Evolutionary conservation across 30 jellyfish, hydroid and myxozoan species (phyloP).

Genomic region (Hydra vulgaris): DNA sequence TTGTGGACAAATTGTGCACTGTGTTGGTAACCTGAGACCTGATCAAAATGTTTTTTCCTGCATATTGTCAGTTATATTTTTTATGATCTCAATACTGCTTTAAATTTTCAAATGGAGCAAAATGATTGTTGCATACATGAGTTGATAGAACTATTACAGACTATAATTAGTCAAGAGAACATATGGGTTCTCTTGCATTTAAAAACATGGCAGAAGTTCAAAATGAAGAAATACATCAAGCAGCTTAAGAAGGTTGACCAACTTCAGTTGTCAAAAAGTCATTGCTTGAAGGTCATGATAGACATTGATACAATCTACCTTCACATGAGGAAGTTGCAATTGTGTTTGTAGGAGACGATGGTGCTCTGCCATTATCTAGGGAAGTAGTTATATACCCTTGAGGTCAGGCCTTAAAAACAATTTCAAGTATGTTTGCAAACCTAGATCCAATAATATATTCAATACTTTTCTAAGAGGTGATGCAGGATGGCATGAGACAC

Average conservation of each 20-base stretch:
- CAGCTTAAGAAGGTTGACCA: not conserved
- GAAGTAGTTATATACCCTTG: not conserved
- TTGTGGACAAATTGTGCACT: too few relatives aligned
- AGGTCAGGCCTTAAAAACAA: not conserved
- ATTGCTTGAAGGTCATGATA: not conserved
- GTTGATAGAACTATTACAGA: too few relatives aligned
- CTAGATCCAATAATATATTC: not conserved
- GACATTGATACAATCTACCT: not conserved
- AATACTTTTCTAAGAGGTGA: not conserved
- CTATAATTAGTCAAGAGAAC: too few relatives aligned
- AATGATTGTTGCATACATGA: too few relatives aligned
- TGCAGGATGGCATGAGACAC: constrained; percentile 2
- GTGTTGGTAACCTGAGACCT: too few relatives aligned
- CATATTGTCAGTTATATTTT: too few relatives aligned
- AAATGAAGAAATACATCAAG: too few relatives aligned
- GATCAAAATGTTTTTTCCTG: too few relatives aligned
- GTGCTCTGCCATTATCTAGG: not conserved
- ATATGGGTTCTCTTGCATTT: too few relatives aligned
- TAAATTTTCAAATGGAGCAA: too few relatives aligned
- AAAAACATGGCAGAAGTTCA: too few relatives aligned
- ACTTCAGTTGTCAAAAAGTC: not conserved
- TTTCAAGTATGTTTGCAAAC: not conserved
- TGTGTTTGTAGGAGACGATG: constrained; percentile 1
- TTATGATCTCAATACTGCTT: too few relatives aligned
- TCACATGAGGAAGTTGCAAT: not conserved